Conservation (phyloP, 2,888 invertebrate species). For the Aleiodes leptofemur region DNA sequence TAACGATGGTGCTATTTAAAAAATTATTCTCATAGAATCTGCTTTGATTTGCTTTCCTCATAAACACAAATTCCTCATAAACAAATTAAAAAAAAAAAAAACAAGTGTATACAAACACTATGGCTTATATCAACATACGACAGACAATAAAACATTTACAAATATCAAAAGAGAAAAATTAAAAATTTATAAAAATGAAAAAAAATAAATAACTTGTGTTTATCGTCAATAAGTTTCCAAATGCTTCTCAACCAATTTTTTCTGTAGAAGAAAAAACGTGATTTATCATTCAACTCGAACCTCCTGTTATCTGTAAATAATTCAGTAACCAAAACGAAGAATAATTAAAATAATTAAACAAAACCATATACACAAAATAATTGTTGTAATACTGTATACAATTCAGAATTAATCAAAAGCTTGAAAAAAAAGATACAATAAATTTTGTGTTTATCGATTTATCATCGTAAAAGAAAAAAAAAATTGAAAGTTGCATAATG, state of each 20-base stretch:
- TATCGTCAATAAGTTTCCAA: background rate
- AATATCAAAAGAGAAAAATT: constrained; percentile 65
- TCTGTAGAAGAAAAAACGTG: background rate
- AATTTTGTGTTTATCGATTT: constrained; percentile 1
- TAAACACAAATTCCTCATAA: constrained; percentile 9
- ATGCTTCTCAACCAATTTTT: background rate
- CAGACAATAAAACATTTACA: constrained; percentile 66
- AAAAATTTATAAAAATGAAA: constrained; percentile 58
- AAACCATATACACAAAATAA: background rate
- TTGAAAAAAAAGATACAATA: background rate
- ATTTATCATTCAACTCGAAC: background rate
- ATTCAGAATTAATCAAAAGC: constrained; percentile 24
- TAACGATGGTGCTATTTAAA: constrained; percentile 43
- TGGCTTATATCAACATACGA: constrained; percentile 61
- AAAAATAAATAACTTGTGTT: constrained; percentile 56
- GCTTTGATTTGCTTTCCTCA: constrained; percentile 5
- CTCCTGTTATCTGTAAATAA: background rate
- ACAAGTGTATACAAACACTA: constrained; percentile 6
- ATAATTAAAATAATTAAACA: too few species aligned
- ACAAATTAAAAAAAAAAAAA: background rate
- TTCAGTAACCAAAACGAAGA: constrained; percentile 1
- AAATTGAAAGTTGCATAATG: constrained; percentile 13
- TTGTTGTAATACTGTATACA: constrained; percentile 20
- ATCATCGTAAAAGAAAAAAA: too few species aligned
- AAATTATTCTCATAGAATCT: constrained; percentile 23